Conservation (phyloP, 2,888 invertebrate species). For the Cetonia aurata region DNA sequence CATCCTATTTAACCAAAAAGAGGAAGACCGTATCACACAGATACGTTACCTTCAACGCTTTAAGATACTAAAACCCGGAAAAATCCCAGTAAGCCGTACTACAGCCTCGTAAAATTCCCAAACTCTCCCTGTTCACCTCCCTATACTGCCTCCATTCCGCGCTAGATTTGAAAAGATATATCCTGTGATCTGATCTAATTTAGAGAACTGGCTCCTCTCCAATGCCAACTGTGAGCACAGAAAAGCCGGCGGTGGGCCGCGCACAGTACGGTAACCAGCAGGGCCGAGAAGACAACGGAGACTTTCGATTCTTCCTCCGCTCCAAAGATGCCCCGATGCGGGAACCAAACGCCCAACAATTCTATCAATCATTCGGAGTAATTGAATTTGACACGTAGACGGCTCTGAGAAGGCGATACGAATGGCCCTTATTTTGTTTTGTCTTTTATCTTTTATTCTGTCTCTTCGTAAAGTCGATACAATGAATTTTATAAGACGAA, state of each 20-base stretch:
- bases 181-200: slow-evolving; percentile 31
- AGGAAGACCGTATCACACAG: too few relatives aligned
- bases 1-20: too few relatives aligned
- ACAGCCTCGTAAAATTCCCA: too few relatives aligned
- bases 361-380: slow-evolving; percentile 31
- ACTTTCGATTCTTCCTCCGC: not conserved
- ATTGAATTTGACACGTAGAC: slow-evolving; percentile 28
- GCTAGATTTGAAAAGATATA: slow-evolving; percentile 27
- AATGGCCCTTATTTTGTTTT: not conserved
- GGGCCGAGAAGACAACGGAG: not conserved
- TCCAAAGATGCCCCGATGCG: not conserved
- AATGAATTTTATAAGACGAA: too few relatives aligned
- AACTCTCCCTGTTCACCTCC: too few relatives aligned
- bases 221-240: slow-evolving; percentile 31
- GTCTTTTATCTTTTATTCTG: not conserved
- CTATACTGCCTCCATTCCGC: not conserved
- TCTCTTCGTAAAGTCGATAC: too few relatives aligned
- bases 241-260: not conserved
- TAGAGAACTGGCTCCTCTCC: slow-evolving; percentile 33
- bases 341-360: slow-evolving; percentile 29
- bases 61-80: too few relatives aligned
- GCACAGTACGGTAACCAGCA: not conserved
- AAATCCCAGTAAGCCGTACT: too few relatives aligned
- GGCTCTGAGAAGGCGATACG: not conserved
- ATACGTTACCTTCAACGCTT: too few relatives aligned